phyloP scores from a whole-genome alignment of 2,113 vertebrate genomes.

The Eurypyga helias region DNA sequence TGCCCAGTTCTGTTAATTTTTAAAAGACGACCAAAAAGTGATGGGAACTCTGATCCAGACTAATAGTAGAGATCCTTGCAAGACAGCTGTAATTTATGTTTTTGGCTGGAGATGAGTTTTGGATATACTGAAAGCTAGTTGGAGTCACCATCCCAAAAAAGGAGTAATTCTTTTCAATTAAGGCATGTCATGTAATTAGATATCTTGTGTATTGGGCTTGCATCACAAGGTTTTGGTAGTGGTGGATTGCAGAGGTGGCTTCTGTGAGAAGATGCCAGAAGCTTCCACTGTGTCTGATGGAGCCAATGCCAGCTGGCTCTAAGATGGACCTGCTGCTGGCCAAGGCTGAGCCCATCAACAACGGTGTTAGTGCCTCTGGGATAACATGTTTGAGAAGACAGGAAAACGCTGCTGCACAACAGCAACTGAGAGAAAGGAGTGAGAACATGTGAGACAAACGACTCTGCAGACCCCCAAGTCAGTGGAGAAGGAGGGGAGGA shows the following conservation, averaged over 20 bases:
- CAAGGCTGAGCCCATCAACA: no score
- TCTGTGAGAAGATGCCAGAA: no score
- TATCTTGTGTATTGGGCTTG: not conserved
- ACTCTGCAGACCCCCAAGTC: not conserved
- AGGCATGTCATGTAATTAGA: not conserved
- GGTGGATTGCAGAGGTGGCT: no score
- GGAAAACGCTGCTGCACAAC: not conserved
- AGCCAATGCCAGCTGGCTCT: no score
- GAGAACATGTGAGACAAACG: not conserved
- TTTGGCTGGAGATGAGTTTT: not conserved
- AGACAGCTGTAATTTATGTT: not conserved
- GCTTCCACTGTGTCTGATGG: no score
- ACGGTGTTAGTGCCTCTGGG: rapidly evolving
- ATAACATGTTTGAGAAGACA: not conserved
- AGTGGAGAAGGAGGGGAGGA: not conserved
- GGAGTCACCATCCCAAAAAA: not conserved
- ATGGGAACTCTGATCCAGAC: not conserved
- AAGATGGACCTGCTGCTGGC: no score
- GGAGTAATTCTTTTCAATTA: not conserved
- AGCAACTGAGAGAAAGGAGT: not conserved
- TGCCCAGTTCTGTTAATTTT: not conserved
- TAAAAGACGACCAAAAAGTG: not conserved
- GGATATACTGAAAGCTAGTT: not conserved
- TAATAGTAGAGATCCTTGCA: not conserved
- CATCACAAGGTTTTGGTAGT: not conserved